Evolutionary conservation across 1,140 invertebrate genomes (phyloP).

Genomic region (Pseudomyrmex pallidus): DNA sequence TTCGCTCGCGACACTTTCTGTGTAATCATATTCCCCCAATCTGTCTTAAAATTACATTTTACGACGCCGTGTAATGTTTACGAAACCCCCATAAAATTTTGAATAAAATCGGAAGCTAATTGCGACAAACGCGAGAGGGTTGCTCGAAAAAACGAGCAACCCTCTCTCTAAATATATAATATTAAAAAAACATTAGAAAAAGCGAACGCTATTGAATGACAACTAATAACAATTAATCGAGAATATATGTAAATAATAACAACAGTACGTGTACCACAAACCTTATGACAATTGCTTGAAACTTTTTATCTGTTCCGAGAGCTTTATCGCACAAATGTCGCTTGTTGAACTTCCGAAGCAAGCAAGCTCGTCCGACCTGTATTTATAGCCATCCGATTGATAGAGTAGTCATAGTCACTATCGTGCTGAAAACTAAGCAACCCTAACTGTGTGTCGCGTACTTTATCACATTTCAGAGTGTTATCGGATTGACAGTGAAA

Average conservation of each 20-base stretch:
- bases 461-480: conserved; percentile 52
- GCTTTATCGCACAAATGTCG: conserved; percentile 43
- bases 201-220: neutral
- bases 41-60: neutral
- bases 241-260: neutral
- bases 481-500: conserved; percentile 61
- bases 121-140: neutral
- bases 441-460: conserved; percentile 55
- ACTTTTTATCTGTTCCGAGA: conserved; percentile 48
- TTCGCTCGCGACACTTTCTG: neutral
- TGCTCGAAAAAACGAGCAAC: neutral
- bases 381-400: conserved; percentile 72
- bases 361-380: conserved; percentile 60
- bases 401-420: conserved; percentile 79
- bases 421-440: conserved; percentile 67
- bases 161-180: neutral
- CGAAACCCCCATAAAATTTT: neutral
- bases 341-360: conserved; percentile 11
- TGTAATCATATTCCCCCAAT: neutral
- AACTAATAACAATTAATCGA: neutral
- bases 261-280: neutral
- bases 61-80: neutral
- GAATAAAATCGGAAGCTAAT: neutral
- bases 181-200: neutral
- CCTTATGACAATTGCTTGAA: conserved; percentile 37